Conservation (phyloP, 2,797 vertebrate genomes). For the Tadarida brasiliensis region DNA sequence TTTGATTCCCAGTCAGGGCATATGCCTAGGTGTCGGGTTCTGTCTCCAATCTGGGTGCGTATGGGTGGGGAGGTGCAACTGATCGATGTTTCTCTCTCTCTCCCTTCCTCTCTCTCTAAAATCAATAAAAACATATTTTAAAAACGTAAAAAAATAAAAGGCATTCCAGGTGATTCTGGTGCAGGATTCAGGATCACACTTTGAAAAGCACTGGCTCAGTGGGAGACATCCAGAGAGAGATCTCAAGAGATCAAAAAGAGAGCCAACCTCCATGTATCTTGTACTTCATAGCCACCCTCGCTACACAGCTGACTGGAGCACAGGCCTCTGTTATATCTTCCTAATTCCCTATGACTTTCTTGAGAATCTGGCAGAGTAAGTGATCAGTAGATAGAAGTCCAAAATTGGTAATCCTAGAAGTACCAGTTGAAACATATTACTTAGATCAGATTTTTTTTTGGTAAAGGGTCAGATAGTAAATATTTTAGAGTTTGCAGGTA, state of each 20-base stretch:
- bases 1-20: background rate
- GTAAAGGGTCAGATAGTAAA: background rate
- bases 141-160: too few relatives aligned
- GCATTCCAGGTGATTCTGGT: background rate
- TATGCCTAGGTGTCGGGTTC: background rate
- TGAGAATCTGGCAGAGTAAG: conserved; percentile 1
- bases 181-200: background rate
- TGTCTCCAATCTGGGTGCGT: background rate
- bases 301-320: background rate
- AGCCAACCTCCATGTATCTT: background rate
- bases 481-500: background rate
- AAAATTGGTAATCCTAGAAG: background rate
- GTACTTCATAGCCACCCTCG: background rate
- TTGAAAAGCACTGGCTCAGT: background rate
- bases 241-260: background rate
- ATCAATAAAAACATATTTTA: too few relatives aligned
- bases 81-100: background rate
- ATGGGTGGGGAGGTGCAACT: too few relatives aligned
- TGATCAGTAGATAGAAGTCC: background rate
- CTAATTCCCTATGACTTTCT: background rate
- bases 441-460: background rate
- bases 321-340: background rate
- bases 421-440: background rate
- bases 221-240: background rate
- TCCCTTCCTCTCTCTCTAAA: background rate